phyloP scores from a whole-genome alignment of 2,888 invertebrate species.

The Eupeodes latifasciatus region DNA sequence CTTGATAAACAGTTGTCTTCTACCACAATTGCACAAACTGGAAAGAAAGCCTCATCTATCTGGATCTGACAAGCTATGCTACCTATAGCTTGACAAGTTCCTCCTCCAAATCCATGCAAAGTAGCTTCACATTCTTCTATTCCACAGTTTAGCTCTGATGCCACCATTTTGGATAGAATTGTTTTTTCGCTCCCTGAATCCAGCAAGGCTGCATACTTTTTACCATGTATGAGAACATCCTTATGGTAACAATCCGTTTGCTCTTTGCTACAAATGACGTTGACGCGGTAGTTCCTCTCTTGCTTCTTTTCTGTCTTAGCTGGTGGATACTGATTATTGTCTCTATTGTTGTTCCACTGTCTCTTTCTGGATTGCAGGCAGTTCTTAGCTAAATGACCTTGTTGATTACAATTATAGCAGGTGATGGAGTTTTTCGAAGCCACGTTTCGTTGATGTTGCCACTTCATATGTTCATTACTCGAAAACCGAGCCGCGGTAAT shows the following conservation, averaged over 20 bases:
- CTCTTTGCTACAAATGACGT: not conserved
- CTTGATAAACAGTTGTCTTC: not conserved
- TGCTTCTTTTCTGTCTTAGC: not conserved
- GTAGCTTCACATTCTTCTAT: slow-evolving; percentile 10
- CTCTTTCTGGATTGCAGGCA: slow-evolving; percentile 16
- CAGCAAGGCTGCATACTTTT: not conserved
- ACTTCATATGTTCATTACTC: too few relatives aligned
- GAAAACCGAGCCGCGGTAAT: too few relatives aligned
- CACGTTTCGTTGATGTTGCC: too few relatives aligned
- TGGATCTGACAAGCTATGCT: not conserved
- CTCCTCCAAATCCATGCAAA: slow-evolving; percentile 37
- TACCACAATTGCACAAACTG: slow-evolving; percentile 21
- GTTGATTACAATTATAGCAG: slow-evolving; percentile 22
- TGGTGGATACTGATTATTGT: not conserved
- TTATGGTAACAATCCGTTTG: slow-evolving; percentile 36
- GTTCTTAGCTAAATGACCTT: slow-evolving; percentile 23
- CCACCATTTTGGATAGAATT: slow-evolving; percentile 15
- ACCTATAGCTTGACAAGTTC: slow-evolving; percentile 16
- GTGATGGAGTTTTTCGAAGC: too few relatives aligned
- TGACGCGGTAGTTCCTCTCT: too few relatives aligned
- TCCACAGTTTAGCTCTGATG: not conserved
- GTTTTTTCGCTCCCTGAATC: slow-evolving; percentile 42
- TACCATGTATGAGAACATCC: slow-evolving; percentile 21
- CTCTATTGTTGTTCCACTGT: not conserved
- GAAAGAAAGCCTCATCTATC: slow-evolving; percentile 25